These are phyloP conservation scores for Cataglyphis albicans DNA, from an alignment of 2,888 invertebrate genomes.

Conservation along the genomic window DNA sequence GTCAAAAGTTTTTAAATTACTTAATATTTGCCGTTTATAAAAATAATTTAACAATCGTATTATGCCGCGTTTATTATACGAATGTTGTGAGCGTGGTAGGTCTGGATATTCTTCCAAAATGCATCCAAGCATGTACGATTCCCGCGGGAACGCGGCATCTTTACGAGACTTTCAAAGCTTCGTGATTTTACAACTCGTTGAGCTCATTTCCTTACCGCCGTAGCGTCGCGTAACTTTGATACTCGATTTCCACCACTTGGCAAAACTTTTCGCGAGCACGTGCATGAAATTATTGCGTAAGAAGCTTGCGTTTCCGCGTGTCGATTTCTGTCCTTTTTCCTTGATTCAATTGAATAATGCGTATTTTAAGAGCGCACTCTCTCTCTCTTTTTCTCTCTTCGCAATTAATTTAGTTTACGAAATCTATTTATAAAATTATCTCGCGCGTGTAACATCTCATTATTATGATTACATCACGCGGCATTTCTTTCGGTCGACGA, in stretches of 20 bases:
- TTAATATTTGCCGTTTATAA: neutral
- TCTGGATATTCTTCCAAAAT: slow-evolving; percentile 32
- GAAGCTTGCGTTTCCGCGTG: slow-evolving; percentile 45
- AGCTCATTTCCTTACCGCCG: slow-evolving; percentile 77
- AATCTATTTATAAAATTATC: neutral
- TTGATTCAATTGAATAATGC: neutral
- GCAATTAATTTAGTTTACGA: neutral
- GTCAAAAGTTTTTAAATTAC: slow-evolving; percentile 9
- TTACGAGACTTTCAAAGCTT: slow-evolving; percentile 78
- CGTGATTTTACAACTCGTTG: slow-evolving; percentile 80
- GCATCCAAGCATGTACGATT: slow-evolving; percentile 58
- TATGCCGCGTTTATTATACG: slow-evolving; percentile 28
- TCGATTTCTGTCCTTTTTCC: neutral
- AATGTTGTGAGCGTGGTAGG: slow-evolving; percentile 41
- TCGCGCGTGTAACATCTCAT: neutral
- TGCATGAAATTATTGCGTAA: slow-evolving; percentile 73
- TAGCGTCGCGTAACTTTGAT: slow-evolving; percentile 73
- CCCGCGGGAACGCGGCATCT: slow-evolving; percentile 67
- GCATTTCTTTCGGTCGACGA: neutral
- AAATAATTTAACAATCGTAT: slow-evolving; percentile 6
- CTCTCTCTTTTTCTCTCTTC: neutral
- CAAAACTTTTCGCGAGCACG: slow-evolving; percentile 73
- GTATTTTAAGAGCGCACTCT: neutral
- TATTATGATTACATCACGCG: neutral
- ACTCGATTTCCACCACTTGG: slow-evolving; percentile 76